Conservation (phyloP, 2,888 invertebrate species). For the Oeneis ivallda region DNA sequence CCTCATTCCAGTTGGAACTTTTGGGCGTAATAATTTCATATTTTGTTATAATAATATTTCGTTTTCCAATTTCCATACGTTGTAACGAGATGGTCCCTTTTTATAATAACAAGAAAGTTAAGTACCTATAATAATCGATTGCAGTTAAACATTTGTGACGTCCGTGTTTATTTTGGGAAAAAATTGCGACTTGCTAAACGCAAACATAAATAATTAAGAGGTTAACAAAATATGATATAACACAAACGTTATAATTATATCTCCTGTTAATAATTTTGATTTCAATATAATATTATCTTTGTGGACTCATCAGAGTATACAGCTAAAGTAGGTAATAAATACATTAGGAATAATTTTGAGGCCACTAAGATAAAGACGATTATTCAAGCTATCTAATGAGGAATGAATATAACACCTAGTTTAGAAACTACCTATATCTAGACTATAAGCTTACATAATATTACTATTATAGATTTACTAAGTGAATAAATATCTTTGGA, state of each 20-base stretch:
- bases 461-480: too few relatives aligned
- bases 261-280: neutral
- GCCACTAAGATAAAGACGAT: conserved; percentile 47
- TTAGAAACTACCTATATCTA: too few relatives aligned
- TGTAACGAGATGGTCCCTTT: neutral
- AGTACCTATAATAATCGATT: conserved; percentile 36
- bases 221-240: conserved; percentile 20
- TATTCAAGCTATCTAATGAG: conserved; percentile 12
- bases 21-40: conserved; percentile 40
- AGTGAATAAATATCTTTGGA: too few relatives aligned
- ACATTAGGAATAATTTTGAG: conserved; percentile 41
- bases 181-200: conserved; percentile 32
- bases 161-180: conserved; percentile 59
- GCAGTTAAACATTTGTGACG: conserved; percentile 42
- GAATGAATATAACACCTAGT: too few relatives aligned
- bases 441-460: too few relatives aligned
- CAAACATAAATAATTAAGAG: conserved; percentile 14
- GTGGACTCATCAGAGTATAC: neutral
- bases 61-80: neutral
- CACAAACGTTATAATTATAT: neutral
- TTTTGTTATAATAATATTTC: conserved; percentile 8
- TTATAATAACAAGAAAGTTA: neutral
- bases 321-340: neutral
- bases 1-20: conserved; percentile 50
- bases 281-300: neutral